Percentiles rank a stretch among this genome's conserved stretches.
These are phyloP conservation scores for Brachionus rotundiformis DNA, from an alignment of 1,140 invertebrate genomes.

Conservation along the genomic window DNA sequence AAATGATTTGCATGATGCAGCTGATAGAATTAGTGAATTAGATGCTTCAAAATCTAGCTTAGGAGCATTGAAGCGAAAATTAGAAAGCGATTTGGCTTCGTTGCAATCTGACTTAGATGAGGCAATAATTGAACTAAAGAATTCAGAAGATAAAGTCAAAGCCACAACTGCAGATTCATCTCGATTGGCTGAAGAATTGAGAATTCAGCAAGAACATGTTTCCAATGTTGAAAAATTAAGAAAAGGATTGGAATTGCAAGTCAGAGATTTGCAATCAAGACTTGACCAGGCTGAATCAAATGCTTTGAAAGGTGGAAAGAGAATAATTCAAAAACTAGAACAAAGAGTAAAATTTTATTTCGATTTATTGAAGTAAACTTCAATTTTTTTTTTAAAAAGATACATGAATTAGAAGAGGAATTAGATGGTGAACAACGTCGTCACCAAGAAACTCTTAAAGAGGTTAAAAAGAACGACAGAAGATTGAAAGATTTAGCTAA, in stretches of 20 bases:
- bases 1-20: conserved; percentile 90
- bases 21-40: conserved; percentile 93
- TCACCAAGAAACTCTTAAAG: conserved; percentile 74
- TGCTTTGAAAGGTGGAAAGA: conserved; percentile 96
- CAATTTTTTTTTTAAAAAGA: conserved; percentile 53
- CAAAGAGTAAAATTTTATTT: conserved; percentile 59
- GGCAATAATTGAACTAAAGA: conserved; percentile 75
- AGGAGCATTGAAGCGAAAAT: conserved; percentile 92
- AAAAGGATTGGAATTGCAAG: conserved; percentile 91
- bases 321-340: conserved; percentile 68
- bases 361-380: conserved; percentile 74
- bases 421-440: conserved; percentile 95
- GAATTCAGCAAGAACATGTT: conserved; percentile 94
- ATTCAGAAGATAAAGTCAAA: conserved; percentile 94
- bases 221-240: conserved; percentile 95
- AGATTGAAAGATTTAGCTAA: conserved; percentile 75
- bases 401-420: conserved; percentile 86
- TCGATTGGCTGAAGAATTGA: conserved; percentile 91
- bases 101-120: conserved; percentile 73
- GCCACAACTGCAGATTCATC: conserved; percentile 93
- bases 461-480: conserved; percentile 77
- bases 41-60: conserved; percentile 86
- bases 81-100: conserved; percentile 92
- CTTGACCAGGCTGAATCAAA: conserved; percentile 95
- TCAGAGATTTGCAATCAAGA: conserved; percentile 95